Percentiles rank a stretch among this genome's conserved stretches.
These are phyloP conservation scores for Phymatocera aterrima DNA, from an alignment of 2,888 invertebrate species.

Conservation along the genomic window DNA sequence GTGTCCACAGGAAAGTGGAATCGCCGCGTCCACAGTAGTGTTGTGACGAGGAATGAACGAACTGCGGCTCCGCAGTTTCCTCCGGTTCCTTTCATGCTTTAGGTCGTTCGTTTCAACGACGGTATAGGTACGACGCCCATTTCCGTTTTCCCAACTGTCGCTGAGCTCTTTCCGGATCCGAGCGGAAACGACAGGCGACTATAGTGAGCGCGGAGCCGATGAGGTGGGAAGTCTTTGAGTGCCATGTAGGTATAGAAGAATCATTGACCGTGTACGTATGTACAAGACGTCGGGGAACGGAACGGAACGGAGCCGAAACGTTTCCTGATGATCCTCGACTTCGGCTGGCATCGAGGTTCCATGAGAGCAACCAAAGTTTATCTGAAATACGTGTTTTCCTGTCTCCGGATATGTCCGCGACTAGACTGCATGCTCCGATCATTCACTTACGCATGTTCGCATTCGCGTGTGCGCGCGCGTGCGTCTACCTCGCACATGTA, in stretches of 20 bases:
- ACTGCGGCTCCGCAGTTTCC: background rate
- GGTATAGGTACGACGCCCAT: background rate
- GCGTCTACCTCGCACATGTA: too few relatives aligned
- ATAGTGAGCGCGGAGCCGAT: too few relatives aligned
- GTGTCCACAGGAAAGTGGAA: conserved; percentile 13
- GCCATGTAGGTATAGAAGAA: background rate
- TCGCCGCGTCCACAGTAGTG: background rate
- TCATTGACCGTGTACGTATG: too few relatives aligned
- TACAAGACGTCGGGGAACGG: too few relatives aligned
- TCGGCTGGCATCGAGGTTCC: too few relatives aligned
- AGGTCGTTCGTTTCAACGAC: background rate
- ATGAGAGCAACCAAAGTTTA: too few relatives aligned
- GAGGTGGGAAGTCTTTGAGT: background rate
- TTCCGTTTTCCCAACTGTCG: background rate
- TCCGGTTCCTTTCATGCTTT: background rate
- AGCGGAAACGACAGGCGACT: conserved; percentile 9
- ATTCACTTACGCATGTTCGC: background rate
- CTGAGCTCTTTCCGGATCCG: too few relatives aligned
- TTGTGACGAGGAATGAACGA: conserved; percentile 1
- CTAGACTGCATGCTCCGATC: background rate
- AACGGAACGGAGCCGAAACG: too few relatives aligned
- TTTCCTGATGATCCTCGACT: too few relatives aligned
- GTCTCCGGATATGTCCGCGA: background rate
- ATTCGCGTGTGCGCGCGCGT: background rate
- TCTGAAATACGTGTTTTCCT: too few relatives aligned